These are phyloP conservation scores for Xenotilapia longispinis DNA, from an alignment of 2,113 vertebrate genomes.

Conservation along the genomic window DNA sequence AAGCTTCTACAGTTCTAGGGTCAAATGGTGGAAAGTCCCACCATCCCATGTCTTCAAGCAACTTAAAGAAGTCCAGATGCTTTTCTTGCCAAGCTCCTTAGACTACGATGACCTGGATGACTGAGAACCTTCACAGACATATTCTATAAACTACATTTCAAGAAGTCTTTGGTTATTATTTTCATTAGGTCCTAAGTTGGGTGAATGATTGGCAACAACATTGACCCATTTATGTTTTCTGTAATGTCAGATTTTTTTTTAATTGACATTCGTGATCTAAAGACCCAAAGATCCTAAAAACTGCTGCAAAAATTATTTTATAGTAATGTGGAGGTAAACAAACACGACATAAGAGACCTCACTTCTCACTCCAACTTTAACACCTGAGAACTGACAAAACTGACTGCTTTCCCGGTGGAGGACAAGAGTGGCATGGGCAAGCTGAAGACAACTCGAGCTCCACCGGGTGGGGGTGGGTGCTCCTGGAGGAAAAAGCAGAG, in stretches of 20 bases:
- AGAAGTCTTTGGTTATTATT: not conserved
- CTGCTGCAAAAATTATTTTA: not conserved
- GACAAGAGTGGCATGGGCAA: not conserved
- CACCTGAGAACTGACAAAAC: not conserved
- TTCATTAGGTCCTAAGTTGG: not conserved
- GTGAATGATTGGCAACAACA: not conserved
- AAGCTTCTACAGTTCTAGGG: not conserved
- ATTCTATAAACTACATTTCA: not conserved
- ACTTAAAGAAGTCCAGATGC: fast-evolving
- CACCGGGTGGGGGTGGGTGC: fast-evolving
- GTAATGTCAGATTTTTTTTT: not conserved
- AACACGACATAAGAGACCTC: not conserved
- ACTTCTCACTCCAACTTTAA: not conserved
- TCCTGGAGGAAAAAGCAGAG: not conserved
- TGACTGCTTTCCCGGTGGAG: not conserved
- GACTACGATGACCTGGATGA: not conserved
- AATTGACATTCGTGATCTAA: not conserved
- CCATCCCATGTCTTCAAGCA: not conserved
- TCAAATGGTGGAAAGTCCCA: not conserved
- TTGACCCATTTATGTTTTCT: not conserved
- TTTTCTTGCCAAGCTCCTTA: not conserved
- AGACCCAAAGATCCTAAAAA: fast-evolving
- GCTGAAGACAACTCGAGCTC: not conserved
- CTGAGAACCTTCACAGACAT: not conserved
- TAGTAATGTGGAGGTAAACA: not conserved